These are phyloP conservation scores for Tricholauxania praeusta DNA, from an alignment of 2,888 invertebrate species.

Conservation along the genomic window DNA sequence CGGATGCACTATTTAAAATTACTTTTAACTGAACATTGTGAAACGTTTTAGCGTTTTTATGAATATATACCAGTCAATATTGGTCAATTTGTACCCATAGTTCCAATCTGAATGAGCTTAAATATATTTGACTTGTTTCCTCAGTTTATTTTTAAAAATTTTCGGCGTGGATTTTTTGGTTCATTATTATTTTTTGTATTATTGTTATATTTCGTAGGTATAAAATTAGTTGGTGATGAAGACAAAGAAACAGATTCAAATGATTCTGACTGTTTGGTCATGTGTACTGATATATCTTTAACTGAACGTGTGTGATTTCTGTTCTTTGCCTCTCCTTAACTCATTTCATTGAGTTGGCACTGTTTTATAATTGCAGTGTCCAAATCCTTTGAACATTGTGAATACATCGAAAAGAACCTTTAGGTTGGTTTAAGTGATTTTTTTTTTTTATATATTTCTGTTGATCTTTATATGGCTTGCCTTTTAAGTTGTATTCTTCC, in stretches of 20 bases:
- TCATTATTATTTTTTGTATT: conserved; percentile 40
- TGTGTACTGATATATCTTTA: conserved; percentile 56
- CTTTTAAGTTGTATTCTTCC: too few relatives aligned
- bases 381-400: background rate
- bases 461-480: background rate
- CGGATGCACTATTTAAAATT: too few relatives aligned
- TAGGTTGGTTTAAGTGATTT: conserved; percentile 15
- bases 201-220: conserved; percentile 43
- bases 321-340: too few relatives aligned
- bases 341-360: background rate
- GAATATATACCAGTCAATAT: too few relatives aligned
- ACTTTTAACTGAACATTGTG: too few relatives aligned
- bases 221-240: conserved; percentile 37
- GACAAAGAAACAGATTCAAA: conserved; percentile 53
- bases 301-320: conserved; percentile 50
- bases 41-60: too few relatives aligned
- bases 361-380: background rate
- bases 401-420: background rate
- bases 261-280: conserved; percentile 56
- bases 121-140: conserved; percentile 29
- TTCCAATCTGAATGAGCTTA: too few relatives aligned
- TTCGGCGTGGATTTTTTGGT: conserved; percentile 15
- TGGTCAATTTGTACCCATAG: too few relatives aligned
- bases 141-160: conserved; percentile 12
- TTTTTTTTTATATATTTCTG: background rate